phyloP scores from a whole-genome alignment of 1,140 invertebrate genomes.

The Luehdorfia chinensis region DNA sequence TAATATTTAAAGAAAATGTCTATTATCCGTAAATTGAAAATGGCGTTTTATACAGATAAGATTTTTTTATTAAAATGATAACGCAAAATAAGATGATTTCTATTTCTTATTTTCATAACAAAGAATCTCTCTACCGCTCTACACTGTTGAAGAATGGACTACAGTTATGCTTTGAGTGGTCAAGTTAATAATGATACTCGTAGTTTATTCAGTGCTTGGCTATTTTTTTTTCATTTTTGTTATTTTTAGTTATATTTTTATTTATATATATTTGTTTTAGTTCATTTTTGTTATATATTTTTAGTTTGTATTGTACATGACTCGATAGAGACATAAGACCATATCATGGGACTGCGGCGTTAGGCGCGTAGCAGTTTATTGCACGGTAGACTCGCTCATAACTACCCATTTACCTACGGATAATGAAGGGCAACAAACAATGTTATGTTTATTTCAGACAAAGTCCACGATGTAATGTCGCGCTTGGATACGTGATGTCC shows the following conservation, averaged over 20 bases:
- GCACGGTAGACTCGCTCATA: conserved; percentile 58
- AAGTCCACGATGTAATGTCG: conserved; percentile 39
- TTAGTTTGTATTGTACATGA: too few relatives aligned
- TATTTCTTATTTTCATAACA: conserved; percentile 13
- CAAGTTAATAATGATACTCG: conserved; percentile 13
- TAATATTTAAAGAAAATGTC: too few relatives aligned
- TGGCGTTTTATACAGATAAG: too few relatives aligned
- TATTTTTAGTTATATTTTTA: too few relatives aligned
- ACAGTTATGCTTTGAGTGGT: conserved; percentile 9
- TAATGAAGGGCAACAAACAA: conserved; percentile 60
- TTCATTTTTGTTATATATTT: too few relatives aligned
- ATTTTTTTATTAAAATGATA: too few relatives aligned
- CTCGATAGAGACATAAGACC: neutral
- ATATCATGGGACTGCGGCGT: neutral
- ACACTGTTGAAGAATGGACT: neutral
- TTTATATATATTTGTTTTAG: too few relatives aligned
- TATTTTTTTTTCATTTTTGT: neutral
- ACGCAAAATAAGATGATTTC: too few relatives aligned
- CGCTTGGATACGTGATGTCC: conserved; percentile 16
- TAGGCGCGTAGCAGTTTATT: conserved; percentile 58
- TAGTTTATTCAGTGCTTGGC: neutral
- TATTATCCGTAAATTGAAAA: too few relatives aligned
- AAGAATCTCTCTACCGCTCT: conserved; percentile 1
- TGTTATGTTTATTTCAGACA: conserved; percentile 60
- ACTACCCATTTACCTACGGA: conserved; percentile 65